phyloP scores from a whole-genome alignment of 2,888 invertebrate genomes.

The Eupithecia subfuscata region DNA sequence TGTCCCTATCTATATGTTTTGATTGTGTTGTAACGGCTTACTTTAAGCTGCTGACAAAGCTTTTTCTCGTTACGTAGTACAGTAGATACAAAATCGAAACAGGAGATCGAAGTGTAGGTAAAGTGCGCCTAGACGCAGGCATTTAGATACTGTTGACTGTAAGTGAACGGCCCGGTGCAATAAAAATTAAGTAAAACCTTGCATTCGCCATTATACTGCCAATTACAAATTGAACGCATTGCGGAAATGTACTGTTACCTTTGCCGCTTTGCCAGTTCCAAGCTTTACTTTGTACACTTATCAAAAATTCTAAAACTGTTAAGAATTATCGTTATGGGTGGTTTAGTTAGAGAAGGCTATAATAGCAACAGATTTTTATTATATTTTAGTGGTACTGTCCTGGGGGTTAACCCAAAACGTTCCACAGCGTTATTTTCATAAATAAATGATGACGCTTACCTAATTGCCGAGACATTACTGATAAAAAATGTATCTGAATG shows the following conservation, averaged over 20 bases:
- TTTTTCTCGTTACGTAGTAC: background rate
- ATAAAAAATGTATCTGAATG: no score
- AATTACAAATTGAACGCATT: slow-evolving; percentile 5
- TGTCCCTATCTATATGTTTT: background rate
- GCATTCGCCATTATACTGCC: slow-evolving; percentile 3
- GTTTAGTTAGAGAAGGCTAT: background rate
- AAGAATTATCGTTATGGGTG: no score
- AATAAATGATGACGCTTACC: no score
- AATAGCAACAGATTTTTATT: background rate
- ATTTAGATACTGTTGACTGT: background rate
- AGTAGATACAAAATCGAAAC: background rate
- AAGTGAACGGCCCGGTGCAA: background rate
- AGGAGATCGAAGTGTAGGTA: background rate
- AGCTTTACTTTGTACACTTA: no score
- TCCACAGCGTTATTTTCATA: no score
- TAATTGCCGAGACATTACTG: no score
- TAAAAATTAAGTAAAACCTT: slow-evolving; percentile 14
- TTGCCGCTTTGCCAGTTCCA: background rate
- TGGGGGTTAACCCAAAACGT: no score
- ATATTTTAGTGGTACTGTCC: no score
- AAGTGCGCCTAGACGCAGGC: background rate
- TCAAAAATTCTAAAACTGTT: background rate
- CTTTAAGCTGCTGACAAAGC: background rate
- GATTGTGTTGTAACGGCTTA: background rate
- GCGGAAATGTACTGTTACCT: slow-evolving; percentile 9